Base-by-base conservation (phyloP, 2,113 vertebrate genomes). In the Gymnobelideus leadbeateri region DNA sequence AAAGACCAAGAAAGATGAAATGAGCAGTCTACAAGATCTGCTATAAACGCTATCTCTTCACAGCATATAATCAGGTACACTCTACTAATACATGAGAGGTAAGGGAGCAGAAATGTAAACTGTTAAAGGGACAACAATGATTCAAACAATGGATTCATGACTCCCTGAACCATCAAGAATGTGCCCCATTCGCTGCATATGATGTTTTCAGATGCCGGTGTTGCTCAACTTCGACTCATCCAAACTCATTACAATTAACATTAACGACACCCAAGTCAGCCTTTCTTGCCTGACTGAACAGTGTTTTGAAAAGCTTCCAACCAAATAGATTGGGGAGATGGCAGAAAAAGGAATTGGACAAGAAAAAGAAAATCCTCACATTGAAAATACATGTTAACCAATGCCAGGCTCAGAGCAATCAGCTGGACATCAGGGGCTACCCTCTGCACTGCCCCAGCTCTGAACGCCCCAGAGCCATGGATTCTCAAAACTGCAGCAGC, bases 1-100 rank as follows among this genome's bases (percentile, higher is more conserved):
- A 95, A 91, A 92, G 54, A 54, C 57, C 94, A 95, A 94, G 94
- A 53, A 94, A 94, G 90, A 96, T 94, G 89, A 97, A 92, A 43
- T 19, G 89, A 49, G 7, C 8, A 49, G 7, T 19, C 28, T 46
- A 92, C n/a, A 47, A 57, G 23, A 43, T 53, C 54, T 57, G 53
- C 14, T 57, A 54, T 3, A 92, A 96, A 31, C 43, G 26, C 8
- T 61, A 96, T 51, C 28, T 92, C 94, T 57, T 91, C 68, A 91
- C 92, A 95, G 93, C 0, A 95, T 94, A 95, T 46, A 96, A 93
- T 94, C 94, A 95, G 84, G 68, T 92, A 47, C 51, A 93, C 89
- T 92, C 90, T 94, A 95, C 90, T 94, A 95, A 93, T n/a, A 46
- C 68, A 53, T 51, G 47, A 55, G 49, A 92, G 94, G 94, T 54